Conservation (phyloP, 2,113 vertebrate genomes). For the Illadopsis cleaveri region DNA sequence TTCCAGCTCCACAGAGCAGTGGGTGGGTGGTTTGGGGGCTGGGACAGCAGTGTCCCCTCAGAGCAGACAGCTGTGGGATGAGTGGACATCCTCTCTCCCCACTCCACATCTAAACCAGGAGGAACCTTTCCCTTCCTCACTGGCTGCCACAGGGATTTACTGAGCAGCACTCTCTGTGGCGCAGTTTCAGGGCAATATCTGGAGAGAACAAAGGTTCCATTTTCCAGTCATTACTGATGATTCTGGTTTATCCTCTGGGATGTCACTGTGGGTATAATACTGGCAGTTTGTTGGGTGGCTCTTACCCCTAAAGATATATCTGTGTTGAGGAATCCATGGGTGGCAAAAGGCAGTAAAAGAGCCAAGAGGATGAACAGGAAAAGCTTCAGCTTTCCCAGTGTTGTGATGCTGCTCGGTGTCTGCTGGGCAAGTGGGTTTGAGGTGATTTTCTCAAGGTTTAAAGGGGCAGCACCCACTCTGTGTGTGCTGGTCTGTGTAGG, state of each 20-base stretch:
- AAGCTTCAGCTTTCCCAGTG: neutral
- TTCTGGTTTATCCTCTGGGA: neutral
- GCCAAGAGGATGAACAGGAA: neutral
- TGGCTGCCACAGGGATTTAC: neutral
- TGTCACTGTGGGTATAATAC: fast-evolving
- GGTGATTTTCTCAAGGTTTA: neutral
- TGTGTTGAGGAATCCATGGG: neutral
- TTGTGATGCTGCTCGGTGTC: fast-evolving
- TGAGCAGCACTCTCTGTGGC: fast-evolving
- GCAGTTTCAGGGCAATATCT: fast-evolving
- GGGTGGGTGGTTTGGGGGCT: fast-evolving
- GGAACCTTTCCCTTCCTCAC: fast-evolving
- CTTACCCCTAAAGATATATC: neutral
- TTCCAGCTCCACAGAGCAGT: fast-evolving
- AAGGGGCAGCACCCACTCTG: neutral
- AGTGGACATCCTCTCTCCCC: neutral
- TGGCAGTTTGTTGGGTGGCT: neutral
- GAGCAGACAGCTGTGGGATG: fast-evolving
- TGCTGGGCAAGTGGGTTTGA: neutral
- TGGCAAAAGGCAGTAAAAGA: neutral
- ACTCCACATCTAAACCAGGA: fast-evolving
- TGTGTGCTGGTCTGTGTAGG: neutral
- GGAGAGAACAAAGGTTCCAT: neutral
- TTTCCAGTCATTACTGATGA: fast-evolving
- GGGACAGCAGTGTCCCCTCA: neutral